Conservation (phyloP, 1,140 invertebrate genomes). For the Dendroctonus ponderosae region DNA sequence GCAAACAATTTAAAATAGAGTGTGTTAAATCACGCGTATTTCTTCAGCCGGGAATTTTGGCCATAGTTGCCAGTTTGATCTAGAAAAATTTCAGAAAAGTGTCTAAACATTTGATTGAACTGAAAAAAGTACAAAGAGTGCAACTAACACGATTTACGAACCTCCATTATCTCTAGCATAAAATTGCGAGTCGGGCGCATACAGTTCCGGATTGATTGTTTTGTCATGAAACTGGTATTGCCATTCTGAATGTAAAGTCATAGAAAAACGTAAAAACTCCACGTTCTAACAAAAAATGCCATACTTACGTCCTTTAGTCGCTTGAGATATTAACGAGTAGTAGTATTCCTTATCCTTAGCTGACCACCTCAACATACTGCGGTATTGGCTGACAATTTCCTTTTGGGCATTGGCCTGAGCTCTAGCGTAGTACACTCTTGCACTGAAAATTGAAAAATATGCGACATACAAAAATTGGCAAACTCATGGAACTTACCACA, state of each 20-base stretch:
- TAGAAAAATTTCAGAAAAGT: too few relatives aligned
- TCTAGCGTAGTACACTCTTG: conserved; percentile 67
- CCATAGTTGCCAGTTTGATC: too few relatives aligned
- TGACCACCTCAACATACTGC: conserved; percentile 67
- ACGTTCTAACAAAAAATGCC: not conserved
- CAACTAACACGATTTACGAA: too few relatives aligned
- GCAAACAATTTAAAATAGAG: too few relatives aligned
- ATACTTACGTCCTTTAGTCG: conserved; percentile 49
- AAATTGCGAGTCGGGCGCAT: too few relatives aligned
- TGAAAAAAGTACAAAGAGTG: too few relatives aligned
- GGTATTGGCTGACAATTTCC: conserved; percentile 63
- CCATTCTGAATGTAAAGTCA: conserved; percentile 10
- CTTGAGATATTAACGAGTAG: conserved; percentile 56
- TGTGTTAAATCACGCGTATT: too few relatives aligned
- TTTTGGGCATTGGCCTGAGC: conserved; percentile 62
- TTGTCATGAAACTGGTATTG: conserved; percentile 12
- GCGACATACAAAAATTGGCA: not conserved
- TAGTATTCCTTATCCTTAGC: conserved; percentile 76
- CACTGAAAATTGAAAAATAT: conserved; percentile 49
- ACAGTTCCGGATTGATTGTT: conserved; percentile 5
- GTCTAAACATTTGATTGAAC: too few relatives aligned
- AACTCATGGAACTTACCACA: conserved; percentile 54
- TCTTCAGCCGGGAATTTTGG: too few relatives aligned
- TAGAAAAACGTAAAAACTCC: too few relatives aligned
- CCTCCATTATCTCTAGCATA: too few relatives aligned